Conservation (phyloP, 1,140 invertebrate species). For the Pissodes strobi region DNA sequence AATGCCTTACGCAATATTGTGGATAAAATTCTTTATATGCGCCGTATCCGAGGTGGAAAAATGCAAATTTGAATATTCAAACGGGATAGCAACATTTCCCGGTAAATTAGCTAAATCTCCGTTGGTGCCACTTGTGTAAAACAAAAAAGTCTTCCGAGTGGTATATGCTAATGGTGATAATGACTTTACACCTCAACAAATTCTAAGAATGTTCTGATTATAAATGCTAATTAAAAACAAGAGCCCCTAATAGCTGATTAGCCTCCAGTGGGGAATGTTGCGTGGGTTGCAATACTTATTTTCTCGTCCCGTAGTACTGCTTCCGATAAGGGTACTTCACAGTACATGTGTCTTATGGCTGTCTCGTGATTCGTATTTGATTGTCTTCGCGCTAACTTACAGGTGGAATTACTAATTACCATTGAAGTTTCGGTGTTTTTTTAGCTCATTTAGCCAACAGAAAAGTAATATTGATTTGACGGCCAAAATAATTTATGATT, state of each 20-base stretch:
- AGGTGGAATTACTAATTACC: not conserved
- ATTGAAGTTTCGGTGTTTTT: not conserved
- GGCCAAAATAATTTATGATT: no score
- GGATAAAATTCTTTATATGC: no score
- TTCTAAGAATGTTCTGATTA: slow-evolving; percentile 34
- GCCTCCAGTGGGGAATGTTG: slow-evolving; percentile 19
- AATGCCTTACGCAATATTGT: no score
- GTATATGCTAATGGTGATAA: slow-evolving; percentile 33
- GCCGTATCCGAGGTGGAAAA: not conserved
- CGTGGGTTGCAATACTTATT: slow-evolving; percentile 27
- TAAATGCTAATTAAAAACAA: slow-evolving; percentile 34
- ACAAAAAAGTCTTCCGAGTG: slow-evolving; percentile 8
- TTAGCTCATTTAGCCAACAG: no score
- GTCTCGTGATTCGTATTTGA: slow-evolving; percentile 13
- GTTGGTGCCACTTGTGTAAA: not conserved
- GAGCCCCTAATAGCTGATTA: slow-evolving; percentile 30
- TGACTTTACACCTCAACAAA: slow-evolving; percentile 34
- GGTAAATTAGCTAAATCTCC: slow-evolving; percentile 1
- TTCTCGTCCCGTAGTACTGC: slow-evolving; percentile 8
- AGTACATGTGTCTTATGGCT: slow-evolving; percentile 5
- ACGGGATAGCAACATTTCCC: not conserved
- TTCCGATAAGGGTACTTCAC: slow-evolving; percentile 23
- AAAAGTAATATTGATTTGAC: no score
- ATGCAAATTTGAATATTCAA: slow-evolving; percentile 1
- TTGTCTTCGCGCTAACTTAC: slow-evolving; percentile 9